Base-by-base conservation (phyloP, 2,888 invertebrate genomes). In the Tenthredo scrophulariae region DNA sequence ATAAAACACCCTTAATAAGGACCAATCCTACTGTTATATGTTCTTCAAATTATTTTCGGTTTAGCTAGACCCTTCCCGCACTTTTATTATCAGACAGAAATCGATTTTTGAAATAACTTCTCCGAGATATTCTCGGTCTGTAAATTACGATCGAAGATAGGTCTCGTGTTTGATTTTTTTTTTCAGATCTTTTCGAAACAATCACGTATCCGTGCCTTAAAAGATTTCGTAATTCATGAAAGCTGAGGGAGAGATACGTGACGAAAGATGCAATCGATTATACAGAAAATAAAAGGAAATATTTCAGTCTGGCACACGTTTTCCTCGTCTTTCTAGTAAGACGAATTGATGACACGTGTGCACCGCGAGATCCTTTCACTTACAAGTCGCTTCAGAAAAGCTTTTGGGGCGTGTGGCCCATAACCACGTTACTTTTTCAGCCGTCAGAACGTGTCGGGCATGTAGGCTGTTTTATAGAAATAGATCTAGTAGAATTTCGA, bases 331-430 rank as follows among this genome's bases (percentile, higher is more conserved):
- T 62, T 80, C 29, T 62, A 80, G 80, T 80, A 37, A 80, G 80
- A 80, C 80, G 80, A 80, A 80, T 80, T 62, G 80, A 80, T 62
- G 80, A 80, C 80, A 80, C 80, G 80, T 80, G 80, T 80, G 80
- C 80, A 80, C 37, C 58, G 37, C 37, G 37, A 62, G 80, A 80
- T 58, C 62, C 80, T 80, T 80, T 80, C 80, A 80, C 80, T 80
- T 80, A 80, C 58, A 62, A 80, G 80, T 80, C 58, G 80, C 62
- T 80, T 80, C 80, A 22, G 80, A 80, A 80, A 62, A 80, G 80
- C 80, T 80, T 80, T 80, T 29, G 58, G 50, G 62, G 22, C 80
- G 58, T 62, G 80, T 58, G 80, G 62, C 62, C 62, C 37, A 80
- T 80, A 62, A 80, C 58, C 58, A n/a, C 58, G 58, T 80, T 80